Conservation (phyloP, 2,888 invertebrate genomes). For the Eudasyphora cyanicolor region DNA sequence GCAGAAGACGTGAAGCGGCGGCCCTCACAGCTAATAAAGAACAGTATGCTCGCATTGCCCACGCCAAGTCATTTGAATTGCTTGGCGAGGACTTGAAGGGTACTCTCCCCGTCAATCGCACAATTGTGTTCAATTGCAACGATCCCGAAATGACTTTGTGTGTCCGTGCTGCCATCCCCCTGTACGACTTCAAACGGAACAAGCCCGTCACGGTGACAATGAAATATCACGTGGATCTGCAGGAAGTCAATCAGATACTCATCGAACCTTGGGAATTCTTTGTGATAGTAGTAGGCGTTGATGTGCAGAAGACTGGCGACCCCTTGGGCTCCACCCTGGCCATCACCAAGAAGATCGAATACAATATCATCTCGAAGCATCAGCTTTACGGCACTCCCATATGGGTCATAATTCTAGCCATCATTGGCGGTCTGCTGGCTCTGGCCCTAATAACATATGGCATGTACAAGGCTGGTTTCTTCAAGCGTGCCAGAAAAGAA, state of each 20-base stretch:
- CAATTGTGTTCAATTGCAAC: conserved; percentile 79
- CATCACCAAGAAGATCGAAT: conserved; percentile 75
- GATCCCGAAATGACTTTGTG: conserved; percentile 76
- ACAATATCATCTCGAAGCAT: conserved; percentile 79
- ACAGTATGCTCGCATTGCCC: conserved; percentile 75
- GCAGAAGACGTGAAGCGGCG: conserved; percentile 71
- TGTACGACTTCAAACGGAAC: conserved; percentile 76
- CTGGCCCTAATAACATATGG: conserved; percentile 78
- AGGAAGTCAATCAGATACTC: conserved; percentile 78
- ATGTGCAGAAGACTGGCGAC: conserved; percentile 75
- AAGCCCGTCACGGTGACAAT: conserved; percentile 74
- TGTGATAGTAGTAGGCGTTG: conserved; percentile 75
- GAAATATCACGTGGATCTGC: conserved; percentile 76
- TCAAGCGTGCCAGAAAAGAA: conserved; percentile 80
- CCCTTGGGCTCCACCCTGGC: conserved; percentile 69
- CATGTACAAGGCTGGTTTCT: conserved; percentile 81
- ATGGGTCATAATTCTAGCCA: conserved; percentile 80
- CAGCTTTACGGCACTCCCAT: conserved; percentile 74
- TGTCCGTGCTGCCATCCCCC: conserved; percentile 75
- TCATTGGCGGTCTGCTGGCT: conserved; percentile 79
- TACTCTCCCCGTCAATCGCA: conserved; percentile 78
- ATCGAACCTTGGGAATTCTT: conserved; percentile 79
- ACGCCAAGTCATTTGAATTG: conserved; percentile 73
- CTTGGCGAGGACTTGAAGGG: conserved; percentile 76
- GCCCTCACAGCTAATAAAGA: conserved; percentile 72